A percentile compares a stretch with the other conserved stretches of the same genome.
Evolutionary conservation across 1,140 invertebrate species (phyloP).

Genomic region (Drosophila mayri): DNA sequence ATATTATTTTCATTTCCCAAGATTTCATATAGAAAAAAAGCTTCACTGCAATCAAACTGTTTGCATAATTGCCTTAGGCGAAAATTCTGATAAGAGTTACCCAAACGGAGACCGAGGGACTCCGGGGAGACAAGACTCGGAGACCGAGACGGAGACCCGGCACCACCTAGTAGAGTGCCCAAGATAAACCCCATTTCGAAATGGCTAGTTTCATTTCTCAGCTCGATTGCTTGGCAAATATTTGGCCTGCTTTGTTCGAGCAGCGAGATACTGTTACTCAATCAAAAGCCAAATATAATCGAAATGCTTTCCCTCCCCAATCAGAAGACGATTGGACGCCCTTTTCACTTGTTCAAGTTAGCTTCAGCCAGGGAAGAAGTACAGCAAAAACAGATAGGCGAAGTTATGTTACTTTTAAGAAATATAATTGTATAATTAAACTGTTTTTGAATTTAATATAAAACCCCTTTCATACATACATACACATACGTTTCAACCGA

Average conservation of each 20-base stretch:
- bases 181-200: constrained; percentile 70
- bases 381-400: neutral
- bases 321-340: constrained; percentile 18
- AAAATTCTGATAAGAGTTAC: constrained; percentile 28
- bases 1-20: constrained; percentile 1
- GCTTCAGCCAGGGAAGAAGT: too few relatives aligned
- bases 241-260: constrained; percentile 71
- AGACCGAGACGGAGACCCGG: neutral
- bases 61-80: constrained; percentile 37
- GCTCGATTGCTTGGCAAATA: constrained; percentile 79
- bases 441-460: too few relatives aligned
- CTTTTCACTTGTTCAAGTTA: constrained; percentile 1
- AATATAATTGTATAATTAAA: neutral
- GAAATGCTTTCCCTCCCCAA: constrained; percentile 10
- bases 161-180: constrained; percentile 39
- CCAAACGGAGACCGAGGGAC: constrained; percentile 6
- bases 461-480: neutral
- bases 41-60: constrained; percentile 20
- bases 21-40: constrained; percentile 9
- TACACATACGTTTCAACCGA: neutral
- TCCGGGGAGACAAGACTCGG: neutral
- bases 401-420: too few relatives aligned
- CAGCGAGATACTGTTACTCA: constrained; percentile 56
- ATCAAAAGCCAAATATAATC: constrained; percentile 54
- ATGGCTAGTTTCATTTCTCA: constrained; percentile 74